Evolutionary conservation across 2,797 vertebrate species (phyloP).

Genomic region (Catharus ustulatus): DNA sequence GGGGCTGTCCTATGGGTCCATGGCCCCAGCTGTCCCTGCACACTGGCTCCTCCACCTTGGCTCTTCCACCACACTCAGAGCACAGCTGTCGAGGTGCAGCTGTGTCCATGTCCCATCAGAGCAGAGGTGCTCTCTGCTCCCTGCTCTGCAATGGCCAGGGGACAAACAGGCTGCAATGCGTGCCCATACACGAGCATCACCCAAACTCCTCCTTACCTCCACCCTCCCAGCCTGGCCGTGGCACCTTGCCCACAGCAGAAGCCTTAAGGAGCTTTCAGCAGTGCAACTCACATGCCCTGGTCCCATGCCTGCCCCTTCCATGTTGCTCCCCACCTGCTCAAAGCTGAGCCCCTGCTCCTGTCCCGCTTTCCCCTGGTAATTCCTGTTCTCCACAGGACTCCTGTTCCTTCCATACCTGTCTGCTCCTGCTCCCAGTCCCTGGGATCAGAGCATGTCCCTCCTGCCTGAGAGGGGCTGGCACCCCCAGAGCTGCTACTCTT

Average conservation of each 20-base stretch:
- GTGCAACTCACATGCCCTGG: neutral
- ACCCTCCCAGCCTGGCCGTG: accelerated
- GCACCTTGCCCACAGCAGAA: neutral
- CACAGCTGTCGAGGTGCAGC: accelerated
- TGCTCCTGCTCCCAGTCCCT: neutral
- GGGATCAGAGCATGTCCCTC: neutral
- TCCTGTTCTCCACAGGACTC: neutral
- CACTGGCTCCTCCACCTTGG: neutral
- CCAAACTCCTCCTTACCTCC: neutral
- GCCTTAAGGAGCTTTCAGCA: neutral
- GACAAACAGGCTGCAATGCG: neutral
- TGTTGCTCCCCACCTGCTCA: neutral
- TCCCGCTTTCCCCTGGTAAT: neutral
- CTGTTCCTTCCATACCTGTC: accelerated
- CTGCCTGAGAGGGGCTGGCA: neutral
- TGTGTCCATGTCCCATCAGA: accelerated
- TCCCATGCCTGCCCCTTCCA: neutral
- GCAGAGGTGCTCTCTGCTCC: neutral
- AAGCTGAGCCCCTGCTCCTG: neutral
- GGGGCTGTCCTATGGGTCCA: neutral
- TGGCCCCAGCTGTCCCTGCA: neutral
- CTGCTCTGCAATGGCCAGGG: neutral
- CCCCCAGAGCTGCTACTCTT: accelerated
- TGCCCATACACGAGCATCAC: accelerated
- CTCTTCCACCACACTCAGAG: neutral